Base-by-base conservation (phyloP, 2,113 vertebrate genomes). In the Trichomycterus rosablanca region DNA sequence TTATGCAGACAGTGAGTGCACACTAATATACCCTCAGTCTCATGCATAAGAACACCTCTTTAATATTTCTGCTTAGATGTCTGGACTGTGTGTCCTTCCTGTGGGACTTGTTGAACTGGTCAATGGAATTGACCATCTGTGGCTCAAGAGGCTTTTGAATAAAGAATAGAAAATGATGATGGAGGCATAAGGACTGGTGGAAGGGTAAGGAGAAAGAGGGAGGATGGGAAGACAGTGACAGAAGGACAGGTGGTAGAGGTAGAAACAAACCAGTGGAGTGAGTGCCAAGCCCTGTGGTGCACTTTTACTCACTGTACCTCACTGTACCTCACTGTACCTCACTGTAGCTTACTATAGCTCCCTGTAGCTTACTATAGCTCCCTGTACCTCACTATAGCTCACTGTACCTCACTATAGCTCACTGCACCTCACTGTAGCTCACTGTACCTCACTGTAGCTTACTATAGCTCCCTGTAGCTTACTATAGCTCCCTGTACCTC, bases 41-140 rank as follows among this genome's bases (percentile, higher is more conserved):
- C 30, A 50, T 35, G 23, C 49, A 55, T 45, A 54, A 50, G 14
- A 49, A 53, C 45, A 28, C 7, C 20, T 57, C 10, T 7, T 39
- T 15, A 35, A 7, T 24, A 22, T 39, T 44, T 45, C 20, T 48
- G 62, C 11, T 66, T 62, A 63, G 57, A 61, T 69, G 57, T 39
- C 46, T 20, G 16, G 61, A 34, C 28, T 61, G 19, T 24, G 9
- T 49, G 32, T 45, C 34, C 37, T 24, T 74, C 67, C 57, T 43
- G 24, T 19, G 63, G 49, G 71, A 66, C 51, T 35, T 52, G 34
- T 55, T 49, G 58, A 70, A 74, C 62, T 74, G 71, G 62, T 74
- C 45, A 34, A 24, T 28, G 8, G 44, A 15, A 19, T 57, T 53
- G 57, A 44, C 67, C 71, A 70, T 74, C 67, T 70, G 71, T 62